Evolutionary conservation across 1,140 invertebrate species (phyloP).

Genomic region (Drosophila paulistorum): DNA sequence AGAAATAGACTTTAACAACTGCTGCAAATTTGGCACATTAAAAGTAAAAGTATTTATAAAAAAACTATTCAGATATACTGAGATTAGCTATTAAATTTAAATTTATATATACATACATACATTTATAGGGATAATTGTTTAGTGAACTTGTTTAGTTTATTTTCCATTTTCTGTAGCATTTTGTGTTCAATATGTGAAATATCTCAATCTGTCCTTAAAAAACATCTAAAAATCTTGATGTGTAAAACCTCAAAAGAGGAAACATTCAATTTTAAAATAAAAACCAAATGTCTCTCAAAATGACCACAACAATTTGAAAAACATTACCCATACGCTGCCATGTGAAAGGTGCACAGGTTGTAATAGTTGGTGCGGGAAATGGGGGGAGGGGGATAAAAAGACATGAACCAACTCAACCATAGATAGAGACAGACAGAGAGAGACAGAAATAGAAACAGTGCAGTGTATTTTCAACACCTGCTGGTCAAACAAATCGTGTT

Average conservation of each 20-base stretch:
- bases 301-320: constrained; percentile 75
- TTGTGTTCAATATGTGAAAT: background rate
- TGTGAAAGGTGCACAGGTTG: constrained; percentile 44
- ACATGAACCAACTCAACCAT: constrained; percentile 41
- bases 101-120: too few relatives aligned
- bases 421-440: background rate
- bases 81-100: too few relatives aligned
- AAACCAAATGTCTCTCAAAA: constrained; percentile 52
- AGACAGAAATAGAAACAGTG: constrained; percentile 8
- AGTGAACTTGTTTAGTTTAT: background rate
- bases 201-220: background rate
- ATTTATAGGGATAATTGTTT: too few relatives aligned
- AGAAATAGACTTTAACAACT: too few relatives aligned
- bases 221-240: constrained; percentile 2
- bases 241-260: constrained; percentile 39
- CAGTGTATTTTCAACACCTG: constrained; percentile 79
- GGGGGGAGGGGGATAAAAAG: background rate
- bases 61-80: too few relatives aligned
- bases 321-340: constrained; percentile 74
- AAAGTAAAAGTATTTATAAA: too few relatives aligned
- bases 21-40: too few relatives aligned
- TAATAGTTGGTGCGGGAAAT: background rate
- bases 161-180: background rate
- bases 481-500: constrained; percentile 80
- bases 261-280: constrained; percentile 29